Percentiles rank a stretch among this genome's conserved stretches.
Evolutionary conservation across 2,113 vertebrate genomes (phyloP).

Genomic region (Carlito syrichta): DNA sequence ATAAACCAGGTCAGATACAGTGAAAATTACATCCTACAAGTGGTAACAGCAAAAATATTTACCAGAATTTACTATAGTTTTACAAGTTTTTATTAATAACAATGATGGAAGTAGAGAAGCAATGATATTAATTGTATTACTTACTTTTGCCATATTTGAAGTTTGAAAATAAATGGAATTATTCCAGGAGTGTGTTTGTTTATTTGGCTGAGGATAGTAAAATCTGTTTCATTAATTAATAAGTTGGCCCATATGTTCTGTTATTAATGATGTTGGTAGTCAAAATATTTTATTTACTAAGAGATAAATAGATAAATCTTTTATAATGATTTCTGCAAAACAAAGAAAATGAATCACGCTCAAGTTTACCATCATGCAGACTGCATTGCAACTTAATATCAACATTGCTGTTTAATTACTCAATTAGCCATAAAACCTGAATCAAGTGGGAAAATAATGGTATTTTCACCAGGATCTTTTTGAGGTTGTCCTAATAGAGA

Average conservation of each 20-base stretch:
- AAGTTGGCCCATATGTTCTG: constrained; percentile 43
- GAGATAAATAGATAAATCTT: constrained; percentile 57
- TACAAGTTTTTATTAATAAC: constrained; percentile 63
- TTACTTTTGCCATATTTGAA: constrained; percentile 33
- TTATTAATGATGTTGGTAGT: constrained; percentile 11
- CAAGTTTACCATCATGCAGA: neutral
- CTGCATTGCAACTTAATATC: constrained; percentile 56
- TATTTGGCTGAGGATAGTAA: constrained; percentile 43
- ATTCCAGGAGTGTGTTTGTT: constrained; percentile 28
- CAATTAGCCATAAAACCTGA: neutral
- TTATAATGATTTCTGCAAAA: constrained; percentile 57
- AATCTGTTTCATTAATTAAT: constrained; percentile 69
- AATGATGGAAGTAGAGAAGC: constrained; percentile 41
- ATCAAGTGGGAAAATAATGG: neutral
- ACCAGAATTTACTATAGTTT: constrained; percentile 46
- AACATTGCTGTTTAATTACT: neutral
- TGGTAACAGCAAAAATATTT: constrained; percentile 52
- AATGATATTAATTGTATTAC: constrained; percentile 69
- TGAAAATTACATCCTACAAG: constrained; percentile 54
- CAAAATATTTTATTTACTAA: constrained; percentile 62
- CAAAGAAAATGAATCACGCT: constrained; percentile 30
- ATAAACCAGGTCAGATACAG: constrained; percentile 56
- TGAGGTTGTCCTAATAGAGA: neutral
- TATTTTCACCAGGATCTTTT: neutral
- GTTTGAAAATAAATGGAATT: constrained; percentile 59